Percentiles rank a stretch among this genome's conserved stretches.
Conservation (phyloP, 1,140 invertebrate species). For the Meloidogyne hapla region DNA sequence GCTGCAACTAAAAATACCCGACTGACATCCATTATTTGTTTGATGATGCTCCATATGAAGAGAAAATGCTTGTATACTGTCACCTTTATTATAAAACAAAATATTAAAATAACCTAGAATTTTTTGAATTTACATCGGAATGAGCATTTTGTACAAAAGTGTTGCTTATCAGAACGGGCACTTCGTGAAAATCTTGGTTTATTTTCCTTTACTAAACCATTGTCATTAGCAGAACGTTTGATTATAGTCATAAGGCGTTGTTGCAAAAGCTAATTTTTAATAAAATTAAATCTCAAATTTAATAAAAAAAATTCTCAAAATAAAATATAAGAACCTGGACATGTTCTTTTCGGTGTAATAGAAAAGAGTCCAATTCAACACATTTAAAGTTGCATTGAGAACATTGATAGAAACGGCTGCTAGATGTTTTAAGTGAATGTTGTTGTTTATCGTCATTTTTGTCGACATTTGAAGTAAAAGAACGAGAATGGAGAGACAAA, state of each 20-base stretch:
- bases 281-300: not conserved
- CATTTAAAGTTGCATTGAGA: conserved; percentile 29
- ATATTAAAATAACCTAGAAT: not conserved
- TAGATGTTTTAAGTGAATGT: not conserved
- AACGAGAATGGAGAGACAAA: conserved; percentile 23
- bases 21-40: not conserved
- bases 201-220: not conserved
- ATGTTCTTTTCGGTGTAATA: conserved; percentile 17
- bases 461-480: not conserved
- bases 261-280: conserved; percentile 30
- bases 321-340: conserved; percentile 12
- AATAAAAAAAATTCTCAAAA: not conserved
- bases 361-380: conserved; percentile 1
- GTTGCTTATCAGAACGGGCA: conserved; percentile 18
- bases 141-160: conserved; percentile 26
- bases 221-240: conserved; percentile 28
- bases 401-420: conserved; percentile 10
- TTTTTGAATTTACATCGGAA: conserved; percentile 16
- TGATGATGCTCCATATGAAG: conserved; percentile 32
- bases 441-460: not conserved
- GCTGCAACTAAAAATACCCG: conserved; percentile 30
- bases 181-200: not conserved
- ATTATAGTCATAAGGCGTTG: conserved; percentile 37
- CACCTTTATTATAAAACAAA: conserved; percentile 10
- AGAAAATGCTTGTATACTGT: conserved; percentile 24